phyloP scores from a whole-genome alignment of 2,888 invertebrate genomes.

The Hydroisotoma schaefferi region DNA sequence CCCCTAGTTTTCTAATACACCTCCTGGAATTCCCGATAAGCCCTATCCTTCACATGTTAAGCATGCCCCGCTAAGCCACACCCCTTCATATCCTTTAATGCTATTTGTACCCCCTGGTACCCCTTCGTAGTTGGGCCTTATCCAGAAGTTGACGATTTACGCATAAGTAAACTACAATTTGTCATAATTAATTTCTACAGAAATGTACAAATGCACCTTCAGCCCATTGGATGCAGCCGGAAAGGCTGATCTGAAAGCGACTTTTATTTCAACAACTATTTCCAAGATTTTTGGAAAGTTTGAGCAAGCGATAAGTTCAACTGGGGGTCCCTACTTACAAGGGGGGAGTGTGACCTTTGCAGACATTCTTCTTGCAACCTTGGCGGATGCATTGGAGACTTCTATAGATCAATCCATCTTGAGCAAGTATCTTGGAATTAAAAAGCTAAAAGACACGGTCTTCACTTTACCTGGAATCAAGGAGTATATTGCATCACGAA shows the following conservation, averaged over 20 bases:
- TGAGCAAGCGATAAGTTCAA: neutral
- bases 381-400: constrained; percentile 4
- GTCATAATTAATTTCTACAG: neutral
- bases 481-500: neutral
- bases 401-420: neutral
- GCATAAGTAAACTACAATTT: too few species aligned
- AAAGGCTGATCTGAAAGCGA: neutral
- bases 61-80: too few species aligned
- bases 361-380: constrained; percentile 7
- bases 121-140: too few species aligned
- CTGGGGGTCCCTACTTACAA: neutral
- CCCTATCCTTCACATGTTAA: too few species aligned
- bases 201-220: constrained; percentile 4
- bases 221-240: neutral
- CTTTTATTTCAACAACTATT: neutral
- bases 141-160: too few species aligned
- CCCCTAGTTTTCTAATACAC: too few species aligned
- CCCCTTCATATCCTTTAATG: neutral
- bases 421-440: constrained; percentile 4
- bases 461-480: constrained; percentile 6
- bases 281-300: constrained; percentile 7
- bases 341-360: constrained; percentile 8
- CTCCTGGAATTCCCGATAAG: too few species aligned
- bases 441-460: neutral
- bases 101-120: neutral